phyloP scores from a whole-genome alignment of 2,797 vertebrate species.

The Masticophis lateralis region DNA sequence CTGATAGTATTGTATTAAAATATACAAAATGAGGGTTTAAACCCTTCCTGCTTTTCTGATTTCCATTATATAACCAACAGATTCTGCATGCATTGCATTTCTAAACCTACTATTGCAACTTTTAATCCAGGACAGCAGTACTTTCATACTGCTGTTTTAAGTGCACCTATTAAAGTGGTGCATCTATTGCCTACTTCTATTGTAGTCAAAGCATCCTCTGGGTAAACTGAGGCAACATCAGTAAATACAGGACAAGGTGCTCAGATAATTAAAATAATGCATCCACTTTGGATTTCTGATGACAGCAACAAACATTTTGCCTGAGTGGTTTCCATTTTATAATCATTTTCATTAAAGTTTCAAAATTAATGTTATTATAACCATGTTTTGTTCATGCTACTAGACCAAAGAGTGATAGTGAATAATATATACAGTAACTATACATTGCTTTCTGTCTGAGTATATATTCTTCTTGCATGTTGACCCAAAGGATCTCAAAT shows the following conservation, averaged over 20 bases:
- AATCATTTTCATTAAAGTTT: slow-evolving; percentile 15
- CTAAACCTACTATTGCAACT: slow-evolving; percentile 48
- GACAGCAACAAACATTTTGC: slow-evolving; percentile 30
- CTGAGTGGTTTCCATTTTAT: slow-evolving; percentile 42
- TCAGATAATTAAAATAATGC: slow-evolving; percentile 9
- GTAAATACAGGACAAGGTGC: slow-evolving; percentile 29
- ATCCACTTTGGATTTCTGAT: background rate
- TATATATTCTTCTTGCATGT: slow-evolving; percentile 47
- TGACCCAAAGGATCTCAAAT: slow-evolving; percentile 51
- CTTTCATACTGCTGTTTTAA: slow-evolving; percentile 12
- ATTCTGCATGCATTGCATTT: slow-evolving; percentile 25
- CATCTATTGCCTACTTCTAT: slow-evolving; percentile 28
- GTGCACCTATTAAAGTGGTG: slow-evolving; percentile 1
- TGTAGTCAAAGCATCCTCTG: slow-evolving; percentile 27
- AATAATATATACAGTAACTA: slow-evolving; percentile 50
- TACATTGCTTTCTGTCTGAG: slow-evolving; percentile 31
- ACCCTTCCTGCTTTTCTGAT: slow-evolving; percentile 2
- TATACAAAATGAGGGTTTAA: slow-evolving; percentile 44
- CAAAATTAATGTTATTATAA: slow-evolving; percentile 19
- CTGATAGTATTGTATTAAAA: slow-evolving; percentile 28
- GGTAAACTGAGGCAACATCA: slow-evolving; percentile 22
- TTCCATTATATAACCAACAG: background rate
- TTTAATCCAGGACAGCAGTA: slow-evolving; percentile 43
- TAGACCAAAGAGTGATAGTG: slow-evolving; percentile 42
- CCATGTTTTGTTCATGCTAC: slow-evolving; percentile 33